These are phyloP conservation scores for Triplophysa dalaica DNA, from an alignment of 2,113 vertebrate species.

Conservation along the genomic window DNA sequence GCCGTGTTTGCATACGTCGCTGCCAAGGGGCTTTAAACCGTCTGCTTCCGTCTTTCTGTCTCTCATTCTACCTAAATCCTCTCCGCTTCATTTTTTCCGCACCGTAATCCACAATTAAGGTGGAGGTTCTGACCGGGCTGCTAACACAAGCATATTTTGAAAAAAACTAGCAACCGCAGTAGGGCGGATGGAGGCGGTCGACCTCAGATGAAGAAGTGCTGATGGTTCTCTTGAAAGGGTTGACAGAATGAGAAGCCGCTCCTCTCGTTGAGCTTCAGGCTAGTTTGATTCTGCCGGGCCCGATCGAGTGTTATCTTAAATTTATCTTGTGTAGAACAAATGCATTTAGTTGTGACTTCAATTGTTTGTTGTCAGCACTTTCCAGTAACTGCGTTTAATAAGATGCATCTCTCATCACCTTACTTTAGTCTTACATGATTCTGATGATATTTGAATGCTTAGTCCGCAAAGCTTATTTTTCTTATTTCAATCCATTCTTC, in stretches of 20 bases:
- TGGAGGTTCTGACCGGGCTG: slow-evolving; percentile 43
- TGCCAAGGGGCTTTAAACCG: slow-evolving; percentile 34
- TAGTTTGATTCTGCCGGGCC: slow-evolving; percentile 57
- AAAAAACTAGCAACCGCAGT: slow-evolving; percentile 49
- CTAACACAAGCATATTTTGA: slow-evolving; percentile 51
- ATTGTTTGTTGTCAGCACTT: slow-evolving; percentile 50
- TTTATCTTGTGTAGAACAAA: slow-evolving; percentile 5
- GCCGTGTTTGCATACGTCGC: slow-evolving; percentile 39
- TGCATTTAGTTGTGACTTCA: slow-evolving; percentile 52
- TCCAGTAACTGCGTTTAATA: slow-evolving; percentile 31
- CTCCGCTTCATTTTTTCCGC: slow-evolving; percentile 17
- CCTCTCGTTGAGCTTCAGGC: slow-evolving; percentile 56
- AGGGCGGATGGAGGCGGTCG: slow-evolving; percentile 46
- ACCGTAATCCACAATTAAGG: slow-evolving; percentile 54
- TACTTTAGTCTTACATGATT: background rate
- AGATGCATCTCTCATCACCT: slow-evolving; percentile 28
- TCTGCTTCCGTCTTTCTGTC: slow-evolving; percentile 18
- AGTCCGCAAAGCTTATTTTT: background rate
- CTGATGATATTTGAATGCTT: background rate
- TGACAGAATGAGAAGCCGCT: slow-evolving; percentile 56
- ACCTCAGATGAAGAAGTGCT: slow-evolving; percentile 56
- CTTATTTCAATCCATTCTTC: too few species aligned
- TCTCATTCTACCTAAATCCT: slow-evolving; percentile 36
- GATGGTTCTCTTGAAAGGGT: slow-evolving; percentile 62
- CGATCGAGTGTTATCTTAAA: slow-evolving; percentile 50